Conservation (phyloP, 2,797 vertebrate genomes). For the Acrossocheilus wenchowensis region DNA sequence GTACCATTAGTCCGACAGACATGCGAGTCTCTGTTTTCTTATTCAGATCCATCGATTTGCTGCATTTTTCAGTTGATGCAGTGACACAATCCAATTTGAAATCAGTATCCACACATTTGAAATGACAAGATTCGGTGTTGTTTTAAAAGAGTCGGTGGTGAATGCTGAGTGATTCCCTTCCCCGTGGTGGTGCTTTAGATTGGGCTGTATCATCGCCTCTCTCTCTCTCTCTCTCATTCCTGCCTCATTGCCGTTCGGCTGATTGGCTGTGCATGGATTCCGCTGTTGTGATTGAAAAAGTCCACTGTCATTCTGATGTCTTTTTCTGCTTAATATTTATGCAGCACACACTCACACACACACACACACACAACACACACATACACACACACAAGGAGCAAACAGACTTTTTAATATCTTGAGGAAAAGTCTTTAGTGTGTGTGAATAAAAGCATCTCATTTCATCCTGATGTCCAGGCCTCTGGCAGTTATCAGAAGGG, state of each 20-base stretch:
- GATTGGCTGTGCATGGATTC: constrained; percentile 51
- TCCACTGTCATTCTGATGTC: constrained; percentile 43
- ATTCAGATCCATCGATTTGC: constrained; percentile 45
- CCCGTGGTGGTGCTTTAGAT: constrained; percentile 23
- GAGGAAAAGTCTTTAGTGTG: constrained; percentile 41
- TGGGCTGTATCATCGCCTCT: constrained; percentile 26
- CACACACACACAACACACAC: constrained; percentile 35
- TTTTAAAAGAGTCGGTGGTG: constrained; percentile 26
- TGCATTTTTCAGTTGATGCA: constrained; percentile 42
- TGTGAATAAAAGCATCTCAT: constrained; percentile 51
- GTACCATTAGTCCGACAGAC: constrained; percentile 44
- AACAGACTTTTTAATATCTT: constrained; percentile 58
- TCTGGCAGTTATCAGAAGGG: constrained; percentile 43
- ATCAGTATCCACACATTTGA: constrained; percentile 45
- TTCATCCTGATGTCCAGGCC: constrained; percentile 44
- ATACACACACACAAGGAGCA: constrained; percentile 29
- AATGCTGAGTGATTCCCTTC: constrained; percentile 39
- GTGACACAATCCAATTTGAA: constrained; percentile 41
- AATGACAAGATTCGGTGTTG: constrained; percentile 43
- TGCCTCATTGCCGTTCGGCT: constrained; percentile 39
- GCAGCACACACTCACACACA: constrained; percentile 14
- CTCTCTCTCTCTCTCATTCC: constrained; percentile 20
- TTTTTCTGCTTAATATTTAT: constrained; percentile 40
- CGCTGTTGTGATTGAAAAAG: constrained; percentile 39
- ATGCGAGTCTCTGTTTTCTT: constrained; percentile 37